Evolutionary conservation across 2,797 vertebrate species (phyloP), one percentile per base, ranked within the genome.

Genomic region (Oceanodroma leucorhoa): DNA sequence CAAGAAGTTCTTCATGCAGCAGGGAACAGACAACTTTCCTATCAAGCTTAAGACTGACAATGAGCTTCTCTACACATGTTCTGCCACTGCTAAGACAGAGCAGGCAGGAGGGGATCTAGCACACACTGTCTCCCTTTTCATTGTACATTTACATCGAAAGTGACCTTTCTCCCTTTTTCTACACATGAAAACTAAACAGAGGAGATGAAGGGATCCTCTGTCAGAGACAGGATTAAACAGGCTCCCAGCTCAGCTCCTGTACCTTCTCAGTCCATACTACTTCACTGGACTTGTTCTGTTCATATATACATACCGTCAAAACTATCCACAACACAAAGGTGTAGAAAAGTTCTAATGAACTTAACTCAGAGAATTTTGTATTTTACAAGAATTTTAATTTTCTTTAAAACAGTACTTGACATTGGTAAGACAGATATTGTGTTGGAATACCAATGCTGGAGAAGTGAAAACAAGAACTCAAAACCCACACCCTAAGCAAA

Each of bases 401-500:
- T 65, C 20, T 58, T 64, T 30, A 40, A 29, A 86, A 19, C 19
- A 72, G 48, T 4, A 36, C 2, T 43, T 30, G 54, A 36, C 22
- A 43, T 8, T 19, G 58, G 17, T 36, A 30, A 77, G 22, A 30
- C n/a, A 62, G 53, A 54, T 14, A 48, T 0, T 34, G 8, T 10
- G 8, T 14, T 79, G 46, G 7, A n/a, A 50, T 22, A 79, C 5
- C 26, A 51, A 1, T 1, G 18, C 54, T 51, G 27, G 21, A 86
- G 53, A 93, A 93, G 40, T 14, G 27, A 94, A 87, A 93, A 51
- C 6, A 65, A 55, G 83, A 92, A 87, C 66, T 73, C n/a, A 43
- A 66, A 79, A 73, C 11, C 54, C 40, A 91, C 82, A 79, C 5
- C 20, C 70, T 60, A 62, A 48, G 43, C 62, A 87, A 78, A 86